A percentile compares a stretch with the other conserved stretches of the same genome.
Conservation (phyloP, 2,113 vertebrate species). For the Sphaerodactylus townsendi region DNA sequence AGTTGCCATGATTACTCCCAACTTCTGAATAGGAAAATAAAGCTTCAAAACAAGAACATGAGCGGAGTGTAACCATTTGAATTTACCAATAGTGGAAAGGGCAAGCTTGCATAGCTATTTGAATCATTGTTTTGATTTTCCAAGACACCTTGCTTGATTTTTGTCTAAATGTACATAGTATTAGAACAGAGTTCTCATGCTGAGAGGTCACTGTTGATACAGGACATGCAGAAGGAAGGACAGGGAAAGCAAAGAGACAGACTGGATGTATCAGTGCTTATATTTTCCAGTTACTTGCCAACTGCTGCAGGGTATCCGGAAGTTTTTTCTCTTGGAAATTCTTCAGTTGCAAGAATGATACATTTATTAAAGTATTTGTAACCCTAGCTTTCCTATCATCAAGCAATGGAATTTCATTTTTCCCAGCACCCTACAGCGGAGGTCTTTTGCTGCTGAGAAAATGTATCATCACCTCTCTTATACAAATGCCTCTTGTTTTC, state of each 20-base stretch:
- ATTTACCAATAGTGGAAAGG: conserved; percentile 45
- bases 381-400: no score
- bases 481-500: not conserved
- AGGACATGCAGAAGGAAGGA: conserved; percentile 25
- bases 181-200: conserved; percentile 68
- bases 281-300: conserved; percentile 41
- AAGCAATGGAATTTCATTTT: not conserved
- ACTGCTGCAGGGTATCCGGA: not conserved
- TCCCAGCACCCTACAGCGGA: not conserved
- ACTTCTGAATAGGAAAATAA: not conserved
- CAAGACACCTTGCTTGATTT: conserved; percentile 65
- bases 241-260: conserved; percentile 37
- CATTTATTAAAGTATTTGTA: not conserved
- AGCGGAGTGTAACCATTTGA: conserved; percentile 30
- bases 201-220: conserved; percentile 59
- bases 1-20: not conserved
- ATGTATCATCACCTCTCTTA: not conserved
- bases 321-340: not conserved
- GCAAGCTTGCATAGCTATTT: conserved; percentile 29
- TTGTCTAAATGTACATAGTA: conserved; percentile 60
- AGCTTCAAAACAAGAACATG: not conserved
- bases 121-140: conserved; percentile 59
- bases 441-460: not conserved
- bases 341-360: not conserved
- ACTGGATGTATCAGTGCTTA: not conserved